A percentile compares a stretch with the other conserved stretches of the same genome.
Conservation (phyloP, 1,140 invertebrate species). For the Ladona fulva region DNA sequence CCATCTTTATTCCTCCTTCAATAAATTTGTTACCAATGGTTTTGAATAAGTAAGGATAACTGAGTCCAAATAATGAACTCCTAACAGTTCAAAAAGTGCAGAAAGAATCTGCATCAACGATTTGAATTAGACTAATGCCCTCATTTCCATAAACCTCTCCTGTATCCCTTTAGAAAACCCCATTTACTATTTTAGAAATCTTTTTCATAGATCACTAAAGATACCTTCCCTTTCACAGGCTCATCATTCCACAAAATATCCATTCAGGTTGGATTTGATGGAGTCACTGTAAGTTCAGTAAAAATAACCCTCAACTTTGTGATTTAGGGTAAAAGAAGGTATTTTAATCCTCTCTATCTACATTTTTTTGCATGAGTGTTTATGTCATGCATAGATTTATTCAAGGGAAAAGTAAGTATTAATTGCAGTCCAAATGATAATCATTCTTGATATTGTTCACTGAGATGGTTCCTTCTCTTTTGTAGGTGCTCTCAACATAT, state of each 20-base stretch:
- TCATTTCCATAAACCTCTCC: neutral
- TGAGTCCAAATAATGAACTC: no score
- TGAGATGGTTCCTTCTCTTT: neutral
- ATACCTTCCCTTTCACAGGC: neutral
- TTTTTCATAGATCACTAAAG: conserved; percentile 1
- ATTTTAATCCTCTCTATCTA: neutral
- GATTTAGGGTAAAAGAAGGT: conserved; percentile 1
- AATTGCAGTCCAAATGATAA: neutral
- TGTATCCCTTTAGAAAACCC: neutral
- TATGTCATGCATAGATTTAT: neutral
- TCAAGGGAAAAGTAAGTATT: neutral
- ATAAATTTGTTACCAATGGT: no score
- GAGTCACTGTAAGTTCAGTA: neutral
- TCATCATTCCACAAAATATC: conserved; percentile 4
- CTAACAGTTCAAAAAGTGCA: no score
- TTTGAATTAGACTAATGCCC: neutral
- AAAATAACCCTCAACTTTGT: neutral
- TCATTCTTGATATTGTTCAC: neutral
- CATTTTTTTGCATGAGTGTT: neutral
- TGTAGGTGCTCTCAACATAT: neutral
- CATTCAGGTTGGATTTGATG: neutral
- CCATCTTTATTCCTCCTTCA: no score
- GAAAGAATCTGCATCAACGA: neutral
- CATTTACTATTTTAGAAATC: neutral
- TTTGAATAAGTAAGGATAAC: no score